A percentile compares a stretch with the other conserved stretches of the same genome.
These are phyloP conservation scores for Eriocheir sinensis DNA, from an alignment of 1,140 invertebrate genomes.

Conservation along the genomic window DNA sequence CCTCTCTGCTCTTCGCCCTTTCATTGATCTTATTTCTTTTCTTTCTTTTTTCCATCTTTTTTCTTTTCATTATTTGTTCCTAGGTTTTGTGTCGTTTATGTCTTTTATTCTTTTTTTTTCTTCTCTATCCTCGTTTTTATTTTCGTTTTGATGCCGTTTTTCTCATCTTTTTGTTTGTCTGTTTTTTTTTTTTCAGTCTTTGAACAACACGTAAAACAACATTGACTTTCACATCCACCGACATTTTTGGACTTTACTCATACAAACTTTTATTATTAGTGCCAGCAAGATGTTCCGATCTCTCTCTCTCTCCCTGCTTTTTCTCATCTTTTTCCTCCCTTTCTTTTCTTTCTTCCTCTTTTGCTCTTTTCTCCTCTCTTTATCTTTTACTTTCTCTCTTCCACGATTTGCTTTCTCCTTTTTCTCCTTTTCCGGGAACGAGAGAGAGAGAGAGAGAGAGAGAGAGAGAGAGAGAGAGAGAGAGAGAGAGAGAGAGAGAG, in stretches of 20 bases:
- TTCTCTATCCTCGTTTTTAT: not conserved
- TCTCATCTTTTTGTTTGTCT: not conserved
- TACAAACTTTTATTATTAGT: not conserved
- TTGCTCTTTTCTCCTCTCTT: not conserved
- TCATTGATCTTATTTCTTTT: not conserved
- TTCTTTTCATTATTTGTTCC: too few relatives aligned
- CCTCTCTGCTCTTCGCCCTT: not conserved
- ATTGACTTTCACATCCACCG: not conserved
- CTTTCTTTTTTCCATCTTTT: not conserved
- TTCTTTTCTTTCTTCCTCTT: not conserved
- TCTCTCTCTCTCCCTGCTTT: not conserved
- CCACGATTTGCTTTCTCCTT: not conserved
- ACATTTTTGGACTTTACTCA: not conserved
- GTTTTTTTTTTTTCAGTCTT: not conserved
- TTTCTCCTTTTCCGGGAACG: not conserved
- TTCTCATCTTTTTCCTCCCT: not conserved
- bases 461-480: too few relatives aligned
- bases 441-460: not conserved
- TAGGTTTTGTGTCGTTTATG: too few relatives aligned
- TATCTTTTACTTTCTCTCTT: too few relatives aligned
- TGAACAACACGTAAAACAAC: not conserved
- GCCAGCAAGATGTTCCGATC: not conserved
- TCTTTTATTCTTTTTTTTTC: not conserved
- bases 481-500: too few relatives aligned
- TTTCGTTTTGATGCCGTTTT: not conserved